Percentiles rank a stretch among this genome's conserved stretches.
phyloP scores from a whole-genome alignment of 2,888 invertebrate genomes.

The Amiota minor region DNA sequence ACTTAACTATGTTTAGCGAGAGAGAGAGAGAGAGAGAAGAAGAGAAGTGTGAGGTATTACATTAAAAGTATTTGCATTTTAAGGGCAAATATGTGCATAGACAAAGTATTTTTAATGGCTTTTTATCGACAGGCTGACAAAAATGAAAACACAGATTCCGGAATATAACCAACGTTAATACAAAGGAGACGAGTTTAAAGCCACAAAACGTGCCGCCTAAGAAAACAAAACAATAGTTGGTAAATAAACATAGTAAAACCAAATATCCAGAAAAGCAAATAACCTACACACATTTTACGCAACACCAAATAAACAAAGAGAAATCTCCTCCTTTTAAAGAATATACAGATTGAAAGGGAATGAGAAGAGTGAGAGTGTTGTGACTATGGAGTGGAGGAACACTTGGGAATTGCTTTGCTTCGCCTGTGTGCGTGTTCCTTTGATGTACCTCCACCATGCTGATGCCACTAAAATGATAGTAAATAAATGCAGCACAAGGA shows the following conservation, averaged over 20 bases:
- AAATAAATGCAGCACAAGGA: slow-evolving; percentile 37
- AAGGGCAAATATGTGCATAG: slow-evolving; percentile 35
- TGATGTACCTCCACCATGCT: slow-evolving; percentile 23
- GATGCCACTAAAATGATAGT: slow-evolving; percentile 48
- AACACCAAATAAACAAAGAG: slow-evolving; percentile 58
- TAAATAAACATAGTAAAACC: not conserved
- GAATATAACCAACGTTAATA: not conserved
- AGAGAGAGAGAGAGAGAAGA: no score
- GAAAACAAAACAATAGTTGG: slow-evolving; percentile 28
- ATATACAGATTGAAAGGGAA: slow-evolving; percentile 33
- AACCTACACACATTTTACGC: no score
- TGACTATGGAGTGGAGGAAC: slow-evolving; percentile 10
- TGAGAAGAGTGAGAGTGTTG: not conserved
- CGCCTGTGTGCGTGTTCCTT: not conserved
- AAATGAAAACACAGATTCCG: not conserved
- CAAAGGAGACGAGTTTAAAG: not conserved
- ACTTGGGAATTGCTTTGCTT: slow-evolving; percentile 55
- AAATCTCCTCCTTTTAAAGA: slow-evolving; percentile 2
- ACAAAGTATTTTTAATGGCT: slow-evolving; percentile 62
- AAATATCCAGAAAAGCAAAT: slow-evolving; percentile 41
- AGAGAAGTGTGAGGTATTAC: not conserved
- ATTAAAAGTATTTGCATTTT: slow-evolving; percentile 11
- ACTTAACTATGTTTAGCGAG: no score
- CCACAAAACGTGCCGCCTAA: not conserved
- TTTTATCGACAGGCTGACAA: slow-evolving; percentile 44